phyloP scores from a whole-genome alignment of 2,113 vertebrate species.

The Microcebus griseorufus region DNA sequence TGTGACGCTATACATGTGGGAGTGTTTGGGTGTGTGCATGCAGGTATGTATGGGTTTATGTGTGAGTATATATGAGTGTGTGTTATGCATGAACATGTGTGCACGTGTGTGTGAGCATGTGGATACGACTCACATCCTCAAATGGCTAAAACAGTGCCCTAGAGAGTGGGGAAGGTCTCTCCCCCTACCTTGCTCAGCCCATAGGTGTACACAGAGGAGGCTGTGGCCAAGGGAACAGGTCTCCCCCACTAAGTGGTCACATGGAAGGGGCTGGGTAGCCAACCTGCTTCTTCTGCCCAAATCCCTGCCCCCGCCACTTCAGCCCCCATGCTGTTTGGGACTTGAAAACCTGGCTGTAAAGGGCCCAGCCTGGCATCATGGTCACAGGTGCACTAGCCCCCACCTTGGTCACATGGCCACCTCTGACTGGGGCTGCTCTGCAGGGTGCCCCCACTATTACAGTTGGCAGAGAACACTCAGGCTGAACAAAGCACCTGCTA shows the following conservation, averaged over 20 bases:
- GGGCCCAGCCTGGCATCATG: neutral
- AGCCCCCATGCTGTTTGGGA: neutral
- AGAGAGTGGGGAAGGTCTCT: neutral
- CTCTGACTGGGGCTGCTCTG: neutral
- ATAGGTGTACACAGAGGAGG: neutral
- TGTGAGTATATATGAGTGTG: too few species aligned
- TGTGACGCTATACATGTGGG: neutral
- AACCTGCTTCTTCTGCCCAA: too few species aligned
- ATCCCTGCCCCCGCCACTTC: neutral
- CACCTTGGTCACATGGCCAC: neutral
- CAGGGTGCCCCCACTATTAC: too few species aligned
- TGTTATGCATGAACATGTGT: too few species aligned
- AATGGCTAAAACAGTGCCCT: neutral
- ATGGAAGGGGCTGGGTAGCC: neutral
- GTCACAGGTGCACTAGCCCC: neutral
- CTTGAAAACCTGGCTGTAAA: neutral
- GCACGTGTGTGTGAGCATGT: too few species aligned
- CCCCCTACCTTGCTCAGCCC: neutral
- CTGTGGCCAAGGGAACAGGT: neutral
- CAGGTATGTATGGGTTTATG: neutral
- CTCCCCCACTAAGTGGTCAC: neutral
- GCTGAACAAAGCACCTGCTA: neutral
- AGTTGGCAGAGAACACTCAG: neutral
- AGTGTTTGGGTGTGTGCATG: neutral
- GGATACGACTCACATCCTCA: neutral